Conservation (phyloP, 2,888 invertebrate genomes). For the Hipparchia sbordonii region DNA sequence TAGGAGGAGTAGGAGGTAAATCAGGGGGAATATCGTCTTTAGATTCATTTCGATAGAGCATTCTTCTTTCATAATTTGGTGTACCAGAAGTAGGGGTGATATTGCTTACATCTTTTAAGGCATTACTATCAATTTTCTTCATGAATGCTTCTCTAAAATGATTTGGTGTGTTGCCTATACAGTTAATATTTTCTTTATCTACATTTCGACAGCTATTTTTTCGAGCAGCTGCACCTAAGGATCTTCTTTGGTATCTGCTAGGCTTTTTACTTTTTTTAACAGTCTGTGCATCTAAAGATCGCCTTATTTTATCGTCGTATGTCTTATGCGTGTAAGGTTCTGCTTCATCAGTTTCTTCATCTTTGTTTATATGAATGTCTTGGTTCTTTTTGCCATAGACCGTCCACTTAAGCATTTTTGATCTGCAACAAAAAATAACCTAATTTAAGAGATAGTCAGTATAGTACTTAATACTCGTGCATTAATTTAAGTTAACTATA, state of each 20-base stretch:
- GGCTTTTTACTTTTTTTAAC: constrained; percentile 75
- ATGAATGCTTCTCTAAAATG: constrained; percentile 83
- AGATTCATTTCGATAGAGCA: constrained; percentile 56
- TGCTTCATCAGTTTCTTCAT: constrained; percentile 50
- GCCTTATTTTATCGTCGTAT: constrained; percentile 56
- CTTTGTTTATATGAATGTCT: constrained; percentile 54
- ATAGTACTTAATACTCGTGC: background rate
- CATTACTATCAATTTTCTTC: constrained; percentile 77
- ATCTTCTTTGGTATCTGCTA: constrained; percentile 75
- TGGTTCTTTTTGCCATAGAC: constrained; percentile 78
- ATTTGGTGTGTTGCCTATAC: constrained; percentile 82
- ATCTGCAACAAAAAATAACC: constrained; percentile 57
- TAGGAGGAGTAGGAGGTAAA: constrained; percentile 70
- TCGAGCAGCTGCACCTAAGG: constrained; percentile 66
- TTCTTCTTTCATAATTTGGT: constrained; percentile 64
- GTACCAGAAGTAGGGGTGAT: constrained; percentile 80
- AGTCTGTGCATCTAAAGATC: constrained; percentile 70
- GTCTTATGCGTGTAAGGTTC: constrained; percentile 52
- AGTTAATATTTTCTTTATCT: constrained; percentile 78
- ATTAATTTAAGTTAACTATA: background rate
- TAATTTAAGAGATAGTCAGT: background rate
- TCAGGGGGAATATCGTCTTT: constrained; percentile 68
- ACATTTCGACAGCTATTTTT: constrained; percentile 62
- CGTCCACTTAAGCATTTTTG: constrained; percentile 85
- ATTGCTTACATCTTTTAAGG: constrained; percentile 84